Percentiles rank a stretch among this genome's conserved stretches.
Conservation (phyloP, 2,888 invertebrate species). For the Tubulanus polymorphus region DNA sequence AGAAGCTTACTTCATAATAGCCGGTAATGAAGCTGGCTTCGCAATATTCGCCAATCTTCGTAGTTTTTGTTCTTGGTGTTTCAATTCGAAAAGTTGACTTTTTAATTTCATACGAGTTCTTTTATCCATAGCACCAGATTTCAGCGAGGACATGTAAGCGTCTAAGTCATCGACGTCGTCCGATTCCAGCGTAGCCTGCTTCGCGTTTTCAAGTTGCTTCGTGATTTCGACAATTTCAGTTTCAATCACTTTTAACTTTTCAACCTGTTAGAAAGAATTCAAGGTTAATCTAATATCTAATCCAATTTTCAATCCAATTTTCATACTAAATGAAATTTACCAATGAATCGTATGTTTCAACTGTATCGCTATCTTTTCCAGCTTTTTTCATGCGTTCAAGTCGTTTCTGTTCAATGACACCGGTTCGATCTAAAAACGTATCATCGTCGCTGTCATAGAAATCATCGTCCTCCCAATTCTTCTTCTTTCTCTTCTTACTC, state of each 20-base stretch:
- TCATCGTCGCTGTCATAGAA: conserved; percentile 94
- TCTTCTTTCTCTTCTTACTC: conserved; percentile 68
- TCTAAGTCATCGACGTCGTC: conserved; percentile 74
- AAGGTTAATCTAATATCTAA: no score
- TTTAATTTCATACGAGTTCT: conserved; percentile 52
- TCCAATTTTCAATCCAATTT: background rate
- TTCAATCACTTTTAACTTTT: conserved; percentile 59
- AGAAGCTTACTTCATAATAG: conserved; percentile 21
- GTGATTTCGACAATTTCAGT: conserved; percentile 63
- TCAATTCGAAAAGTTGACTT: conserved; percentile 64
- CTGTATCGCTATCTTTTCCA: conserved; percentile 50
- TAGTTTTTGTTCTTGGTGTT: conserved; percentile 65
- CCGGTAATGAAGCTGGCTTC: conserved; percentile 52
- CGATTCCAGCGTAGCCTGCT: conserved; percentile 37
- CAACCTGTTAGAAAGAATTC: conserved; percentile 57
- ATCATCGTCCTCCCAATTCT: conserved; percentile 78
- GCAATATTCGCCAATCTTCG: conserved; percentile 69
- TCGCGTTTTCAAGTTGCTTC: conserved; percentile 53
- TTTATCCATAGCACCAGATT: conserved; percentile 53
- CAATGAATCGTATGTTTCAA: conserved; percentile 59
- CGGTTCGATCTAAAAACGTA: conserved; percentile 90
- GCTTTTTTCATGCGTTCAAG: conserved; percentile 67
- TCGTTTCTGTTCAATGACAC: conserved; percentile 82
- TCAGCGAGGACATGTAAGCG: conserved; percentile 67
- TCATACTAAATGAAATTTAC: conserved; percentile 19